Evolutionary conservation across 2,113 vertebrate genomes (phyloP).

Genomic region (Eudorcas thomsonii): DNA sequence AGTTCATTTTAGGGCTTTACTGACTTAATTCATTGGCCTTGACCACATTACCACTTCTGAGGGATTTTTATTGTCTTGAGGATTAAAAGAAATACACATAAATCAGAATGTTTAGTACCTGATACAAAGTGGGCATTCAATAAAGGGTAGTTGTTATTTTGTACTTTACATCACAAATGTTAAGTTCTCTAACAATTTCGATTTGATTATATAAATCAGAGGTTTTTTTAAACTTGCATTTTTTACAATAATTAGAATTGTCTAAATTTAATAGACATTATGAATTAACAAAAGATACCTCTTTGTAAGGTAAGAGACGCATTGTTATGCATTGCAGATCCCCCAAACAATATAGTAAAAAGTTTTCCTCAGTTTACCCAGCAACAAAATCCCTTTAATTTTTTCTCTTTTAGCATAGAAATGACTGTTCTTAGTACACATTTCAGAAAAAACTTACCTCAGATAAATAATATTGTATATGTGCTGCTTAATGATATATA

Average conservation of each 20-base stretch:
- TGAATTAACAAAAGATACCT: not conserved
- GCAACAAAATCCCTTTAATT: not conserved
- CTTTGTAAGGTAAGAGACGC: not conserved
- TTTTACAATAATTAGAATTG: not conserved
- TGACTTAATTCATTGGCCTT: not conserved
- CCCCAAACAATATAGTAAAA: not conserved
- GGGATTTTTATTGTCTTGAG: not conserved
- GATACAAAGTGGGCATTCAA: not conserved
- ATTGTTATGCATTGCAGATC: not conserved
- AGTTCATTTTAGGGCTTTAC: not conserved
- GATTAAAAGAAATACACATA: conserved; percentile 19
- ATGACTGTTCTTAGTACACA: not conserved
- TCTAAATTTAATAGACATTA: not conserved
- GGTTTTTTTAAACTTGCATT: not conserved
- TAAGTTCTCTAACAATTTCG: not conserved
- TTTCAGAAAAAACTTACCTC: not conserved
- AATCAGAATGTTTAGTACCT: not conserved
- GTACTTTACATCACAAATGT: not conserved
- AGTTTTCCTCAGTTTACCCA: not conserved
- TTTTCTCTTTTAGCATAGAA: not conserved
- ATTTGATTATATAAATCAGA: not conserved
- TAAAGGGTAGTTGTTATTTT: not conserved
- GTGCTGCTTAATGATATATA: not conserved
- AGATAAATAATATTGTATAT: not conserved
- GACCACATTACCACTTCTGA: not conserved